These are phyloP conservation scores for Ophiothrix spiculata DNA, from an alignment of 35 echinoderm and acorn worm genomes.

Conservation along the genomic window DNA sequence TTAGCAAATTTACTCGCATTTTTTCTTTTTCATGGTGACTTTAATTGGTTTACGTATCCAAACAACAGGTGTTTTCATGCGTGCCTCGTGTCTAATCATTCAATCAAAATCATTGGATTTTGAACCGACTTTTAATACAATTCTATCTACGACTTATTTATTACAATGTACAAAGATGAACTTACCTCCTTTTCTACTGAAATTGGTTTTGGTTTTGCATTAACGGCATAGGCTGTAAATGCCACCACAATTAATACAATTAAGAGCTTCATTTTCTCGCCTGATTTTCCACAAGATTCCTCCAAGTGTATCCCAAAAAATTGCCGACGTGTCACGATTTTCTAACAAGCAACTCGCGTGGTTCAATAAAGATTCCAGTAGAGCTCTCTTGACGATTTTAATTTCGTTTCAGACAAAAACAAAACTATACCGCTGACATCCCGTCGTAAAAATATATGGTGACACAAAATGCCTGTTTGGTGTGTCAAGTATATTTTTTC, in stretches of 20 bases:
- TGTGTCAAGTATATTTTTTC: no score
- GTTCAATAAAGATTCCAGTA: background rate
- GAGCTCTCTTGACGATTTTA: background rate
- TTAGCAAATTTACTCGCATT: no score
- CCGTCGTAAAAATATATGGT: no score
- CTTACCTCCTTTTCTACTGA: background rate
- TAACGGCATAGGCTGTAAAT: background rate
- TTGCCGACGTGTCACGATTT: background rate
- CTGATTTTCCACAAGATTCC: background rate
- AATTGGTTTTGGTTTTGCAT: background rate
- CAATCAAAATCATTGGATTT: background rate
- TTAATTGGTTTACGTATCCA: no score
- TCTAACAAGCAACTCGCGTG: background rate
- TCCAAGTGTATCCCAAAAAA: background rate
- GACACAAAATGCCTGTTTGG: no score
- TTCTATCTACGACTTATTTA: background rate
- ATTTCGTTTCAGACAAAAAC: no score
- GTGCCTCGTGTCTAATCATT: background rate
- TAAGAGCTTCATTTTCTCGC: background rate
- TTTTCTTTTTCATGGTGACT: no score
- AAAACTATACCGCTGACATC: no score
- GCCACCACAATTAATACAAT: background rate
- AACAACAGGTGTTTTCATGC: background rate
- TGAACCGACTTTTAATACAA: no score
- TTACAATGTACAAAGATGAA: no score